phyloP scores from a whole-genome alignment of 2,113 vertebrate species.

The Procavia capensis region DNA sequence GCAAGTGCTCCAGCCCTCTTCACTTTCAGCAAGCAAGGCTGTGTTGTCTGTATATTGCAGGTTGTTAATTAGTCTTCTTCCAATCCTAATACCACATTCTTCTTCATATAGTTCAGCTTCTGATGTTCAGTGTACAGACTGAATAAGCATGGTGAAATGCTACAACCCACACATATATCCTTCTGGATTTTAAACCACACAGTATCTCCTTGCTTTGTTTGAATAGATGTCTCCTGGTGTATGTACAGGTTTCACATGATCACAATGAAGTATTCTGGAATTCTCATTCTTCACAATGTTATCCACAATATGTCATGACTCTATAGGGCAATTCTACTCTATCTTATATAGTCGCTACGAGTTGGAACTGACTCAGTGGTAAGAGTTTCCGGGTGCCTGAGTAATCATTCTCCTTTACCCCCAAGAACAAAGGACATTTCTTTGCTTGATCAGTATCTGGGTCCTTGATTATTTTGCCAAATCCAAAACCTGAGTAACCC shows the following conservation, averaged over 20 bases:
- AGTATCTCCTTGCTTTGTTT: background rate
- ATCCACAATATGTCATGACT: background rate
- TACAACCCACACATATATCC: background rate
- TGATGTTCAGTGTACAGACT: background rate
- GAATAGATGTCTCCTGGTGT: background rate
- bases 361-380: background rate
- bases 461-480: background rate
- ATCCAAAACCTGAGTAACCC: background rate
- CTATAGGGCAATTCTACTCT: background rate
- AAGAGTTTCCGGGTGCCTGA: too few species aligned
- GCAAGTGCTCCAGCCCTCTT: background rate
- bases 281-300: background rate
- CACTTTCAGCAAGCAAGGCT: background rate
- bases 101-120: background rate
- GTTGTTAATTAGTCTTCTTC: background rate
- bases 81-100: background rate
- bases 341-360: background rate
- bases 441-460: background rate
- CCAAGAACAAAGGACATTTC: background rate
- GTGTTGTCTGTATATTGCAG: background rate
- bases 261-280: background rate
- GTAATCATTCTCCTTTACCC: background rate
- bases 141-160: background rate
- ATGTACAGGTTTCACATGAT: background rate
- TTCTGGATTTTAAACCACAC: background rate